Percentiles rank a stretch among this genome's conserved stretches.
Evolutionary conservation across 37 sponge, comb jelly and placozoan species (phyloP).

Genomic region (Eunapius fragilis): DNA sequence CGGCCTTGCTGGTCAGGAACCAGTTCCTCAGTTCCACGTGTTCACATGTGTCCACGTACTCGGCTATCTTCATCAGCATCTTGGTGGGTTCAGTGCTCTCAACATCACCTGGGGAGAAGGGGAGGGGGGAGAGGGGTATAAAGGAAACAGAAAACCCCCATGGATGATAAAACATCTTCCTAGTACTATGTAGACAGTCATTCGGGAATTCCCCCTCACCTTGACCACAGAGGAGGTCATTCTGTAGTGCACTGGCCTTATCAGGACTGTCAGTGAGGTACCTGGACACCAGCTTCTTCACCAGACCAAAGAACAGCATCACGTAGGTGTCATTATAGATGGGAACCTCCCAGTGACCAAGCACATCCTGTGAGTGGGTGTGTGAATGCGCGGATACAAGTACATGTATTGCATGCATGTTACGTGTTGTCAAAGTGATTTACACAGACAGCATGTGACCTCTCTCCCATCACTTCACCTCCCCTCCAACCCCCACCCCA

Average conservation of each 20-base stretch:
- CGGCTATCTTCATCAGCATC: slow-evolving; percentile 81
- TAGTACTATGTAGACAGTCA: too few species aligned
- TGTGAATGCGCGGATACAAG: not conserved
- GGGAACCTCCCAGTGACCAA: slow-evolving; percentile 82
- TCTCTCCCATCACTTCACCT: too few species aligned
- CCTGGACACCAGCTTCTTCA: slow-evolving; percentile 73
- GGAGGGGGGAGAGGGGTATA: not conserved
- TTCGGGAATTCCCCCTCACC: slow-evolving; percentile 61
- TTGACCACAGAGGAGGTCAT: slow-evolving; percentile 92
- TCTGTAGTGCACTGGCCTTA: slow-evolving; percentile 81
- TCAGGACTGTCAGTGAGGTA: slow-evolving; percentile 32
- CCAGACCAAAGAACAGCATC: slow-evolving; percentile 88
- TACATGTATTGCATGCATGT: not conserved
- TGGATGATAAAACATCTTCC: too few species aligned
- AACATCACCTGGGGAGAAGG: slow-evolving; percentile 61
- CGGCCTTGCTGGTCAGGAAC: slow-evolving; percentile 54
- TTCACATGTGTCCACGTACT: slow-evolving; percentile 66
- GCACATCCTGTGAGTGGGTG: slow-evolving; percentile 56
- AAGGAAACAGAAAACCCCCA: too few species aligned
- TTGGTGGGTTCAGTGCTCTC: slow-evolving; percentile 93
- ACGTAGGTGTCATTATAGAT: slow-evolving; percentile 87
- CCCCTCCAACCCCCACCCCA: too few species aligned
- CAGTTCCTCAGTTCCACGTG: slow-evolving; percentile 54
- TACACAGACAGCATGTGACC: too few species aligned
- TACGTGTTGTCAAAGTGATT: too few species aligned